Evolutionary conservation across 2,113 vertebrate species (phyloP).

Genomic region (Hippocampus mohnikei): DNA sequence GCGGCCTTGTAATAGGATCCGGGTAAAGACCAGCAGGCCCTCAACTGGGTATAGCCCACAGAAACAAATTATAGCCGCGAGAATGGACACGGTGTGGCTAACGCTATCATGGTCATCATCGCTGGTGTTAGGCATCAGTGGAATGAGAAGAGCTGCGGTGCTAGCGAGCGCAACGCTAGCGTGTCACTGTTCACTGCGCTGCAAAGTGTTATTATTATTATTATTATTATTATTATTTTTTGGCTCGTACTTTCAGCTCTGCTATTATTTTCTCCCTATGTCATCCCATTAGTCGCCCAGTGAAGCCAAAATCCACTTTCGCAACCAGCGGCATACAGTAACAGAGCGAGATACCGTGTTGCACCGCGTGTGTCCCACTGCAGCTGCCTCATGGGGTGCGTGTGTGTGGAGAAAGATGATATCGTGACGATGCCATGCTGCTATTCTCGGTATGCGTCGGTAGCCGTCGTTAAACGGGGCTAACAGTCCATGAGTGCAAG

Average conservation of each 20-base stretch:
- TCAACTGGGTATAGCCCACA: conserved; percentile 44
- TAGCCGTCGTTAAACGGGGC: not conserved
- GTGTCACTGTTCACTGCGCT: not conserved
- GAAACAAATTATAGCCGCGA: conserved; percentile 36
- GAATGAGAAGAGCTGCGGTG: not conserved
- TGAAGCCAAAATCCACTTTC: not conserved
- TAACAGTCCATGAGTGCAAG: not conserved
- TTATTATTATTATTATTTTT: not conserved
- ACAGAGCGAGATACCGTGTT: not conserved
- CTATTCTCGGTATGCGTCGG: conserved; percentile 19
- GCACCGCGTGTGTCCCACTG: not conserved
- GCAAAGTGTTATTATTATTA: not conserved
- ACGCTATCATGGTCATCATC: not conserved
- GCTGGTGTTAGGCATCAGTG: not conserved
- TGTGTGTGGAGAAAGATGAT: conserved; percentile 3
- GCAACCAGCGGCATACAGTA: too few relatives aligned
- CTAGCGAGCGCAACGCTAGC: not conserved
- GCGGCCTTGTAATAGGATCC: conserved; percentile 65
- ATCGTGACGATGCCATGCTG: not conserved
- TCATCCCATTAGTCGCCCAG: not conserved
- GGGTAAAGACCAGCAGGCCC: conserved; percentile 54
- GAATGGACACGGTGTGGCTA: conserved; percentile 3
- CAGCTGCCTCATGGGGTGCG: not conserved
- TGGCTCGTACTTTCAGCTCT: not conserved
- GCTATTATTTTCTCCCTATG: not conserved